Evolutionary conservation across 2,888 invertebrate species (phyloP).

Genomic region (Drosophila rellima): DNA sequence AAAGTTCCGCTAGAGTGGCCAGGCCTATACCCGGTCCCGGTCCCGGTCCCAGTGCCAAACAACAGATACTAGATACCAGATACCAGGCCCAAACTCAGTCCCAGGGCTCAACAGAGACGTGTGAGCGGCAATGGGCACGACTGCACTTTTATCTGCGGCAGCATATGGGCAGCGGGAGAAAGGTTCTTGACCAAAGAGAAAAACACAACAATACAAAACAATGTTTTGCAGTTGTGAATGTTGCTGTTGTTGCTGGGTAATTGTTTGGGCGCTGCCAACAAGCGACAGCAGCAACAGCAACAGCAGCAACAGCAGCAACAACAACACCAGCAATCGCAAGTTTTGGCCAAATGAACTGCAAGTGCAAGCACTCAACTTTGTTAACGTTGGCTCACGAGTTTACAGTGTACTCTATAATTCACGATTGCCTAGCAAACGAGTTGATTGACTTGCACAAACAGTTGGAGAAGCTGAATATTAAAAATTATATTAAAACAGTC

Average conservation of each 20-base stretch:
- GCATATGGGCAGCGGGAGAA: slow-evolving; percentile 53
- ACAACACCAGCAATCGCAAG: slow-evolving; percentile 53
- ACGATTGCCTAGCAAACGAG: slow-evolving; percentile 4
- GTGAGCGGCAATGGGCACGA: slow-evolving; percentile 47
- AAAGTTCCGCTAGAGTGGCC: slow-evolving; percentile 76
- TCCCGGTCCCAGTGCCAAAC: slow-evolving; percentile 23
- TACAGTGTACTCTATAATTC: slow-evolving; percentile 28
- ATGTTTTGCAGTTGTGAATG: slow-evolving; percentile 45
- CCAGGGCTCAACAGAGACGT: slow-evolving; percentile 49
- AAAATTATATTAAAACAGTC: neutral
- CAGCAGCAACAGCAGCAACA: slow-evolving; percentile 27
- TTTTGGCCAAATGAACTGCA: slow-evolving; percentile 79
- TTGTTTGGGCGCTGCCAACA: slow-evolving; percentile 69
- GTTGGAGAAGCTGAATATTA: neutral
- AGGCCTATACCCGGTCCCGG: slow-evolving; percentile 36
- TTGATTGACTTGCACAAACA: neutral
- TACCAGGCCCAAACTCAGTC: slow-evolving; percentile 25
- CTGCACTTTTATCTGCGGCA: slow-evolving; percentile 29
- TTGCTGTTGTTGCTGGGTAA: slow-evolving; percentile 52
- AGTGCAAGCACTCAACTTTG: slow-evolving; percentile 66
- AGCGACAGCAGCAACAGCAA: slow-evolving; percentile 42
- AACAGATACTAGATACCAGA: slow-evolving; percentile 9
- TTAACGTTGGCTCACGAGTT: slow-evolving; percentile 68
- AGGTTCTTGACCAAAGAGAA: slow-evolving; percentile 60
- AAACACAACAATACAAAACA: slow-evolving; percentile 33